Evolutionary conservation across 2,888 invertebrate genomes (phyloP).

Genomic region (Leptarthrus brevirostris): DNA sequence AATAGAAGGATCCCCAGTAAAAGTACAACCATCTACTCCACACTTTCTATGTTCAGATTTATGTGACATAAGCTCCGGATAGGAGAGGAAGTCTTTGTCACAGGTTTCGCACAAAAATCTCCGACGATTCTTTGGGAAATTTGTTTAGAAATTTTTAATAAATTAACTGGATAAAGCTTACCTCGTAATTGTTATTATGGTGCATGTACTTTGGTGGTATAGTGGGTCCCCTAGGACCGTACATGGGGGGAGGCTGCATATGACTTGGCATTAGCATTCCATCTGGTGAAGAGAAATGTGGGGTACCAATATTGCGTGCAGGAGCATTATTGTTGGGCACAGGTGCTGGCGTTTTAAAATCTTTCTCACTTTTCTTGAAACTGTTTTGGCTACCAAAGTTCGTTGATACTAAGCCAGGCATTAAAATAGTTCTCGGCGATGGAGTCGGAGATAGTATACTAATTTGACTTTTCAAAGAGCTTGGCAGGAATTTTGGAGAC

Average conservation of each 20-base stretch:
- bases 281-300: slow-evolving; percentile 62
- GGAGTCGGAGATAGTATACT: too few species aligned
- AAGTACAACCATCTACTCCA: slow-evolving; percentile 82
- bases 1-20: slow-evolving; percentile 81
- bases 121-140: slow-evolving; percentile 8
- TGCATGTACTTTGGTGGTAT: slow-evolving; percentile 61
- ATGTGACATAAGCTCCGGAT: slow-evolving; percentile 74
- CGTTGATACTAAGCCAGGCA: background rate
- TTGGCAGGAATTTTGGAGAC: too few species aligned
- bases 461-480: too few species aligned
- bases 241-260: slow-evolving; percentile 66
- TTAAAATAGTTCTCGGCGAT: background rate
- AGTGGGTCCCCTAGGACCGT: slow-evolving; percentile 64
- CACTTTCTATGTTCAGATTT: slow-evolving; percentile 81
- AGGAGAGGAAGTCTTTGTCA: slow-evolving; percentile 77
- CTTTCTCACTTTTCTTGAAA: background rate
- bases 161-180: background rate
- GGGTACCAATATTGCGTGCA: background rate
- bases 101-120: slow-evolving; percentile 81
- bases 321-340: background rate
- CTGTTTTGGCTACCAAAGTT: too few species aligned
- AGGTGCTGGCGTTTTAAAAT: background rate
- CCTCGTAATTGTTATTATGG: background rate
- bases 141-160: background rate
- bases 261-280: slow-evolving; percentile 63